phyloP scores from a whole-genome alignment of 92 coral and sea anemone genomes.

The Zoanthus sociatus region DNA sequence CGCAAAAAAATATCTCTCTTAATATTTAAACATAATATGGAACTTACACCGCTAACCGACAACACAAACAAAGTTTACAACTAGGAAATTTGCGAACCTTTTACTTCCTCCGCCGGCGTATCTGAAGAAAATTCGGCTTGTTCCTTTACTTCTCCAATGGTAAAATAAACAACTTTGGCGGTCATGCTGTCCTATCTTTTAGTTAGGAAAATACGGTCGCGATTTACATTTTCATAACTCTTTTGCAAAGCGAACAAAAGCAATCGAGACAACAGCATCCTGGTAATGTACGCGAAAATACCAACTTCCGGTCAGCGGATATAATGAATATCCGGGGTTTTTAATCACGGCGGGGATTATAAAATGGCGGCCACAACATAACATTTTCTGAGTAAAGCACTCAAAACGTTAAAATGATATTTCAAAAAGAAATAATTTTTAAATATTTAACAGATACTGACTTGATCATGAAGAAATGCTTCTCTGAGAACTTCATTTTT shows the following conservation, averaged over 20 bases:
- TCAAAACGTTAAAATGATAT: neutral
- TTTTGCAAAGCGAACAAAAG: constrained; percentile 5
- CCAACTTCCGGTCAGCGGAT: constrained; percentile 43
- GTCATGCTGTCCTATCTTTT: constrained; percentile 63
- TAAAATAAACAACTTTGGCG: constrained; percentile 84
- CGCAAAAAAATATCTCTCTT: neutral
- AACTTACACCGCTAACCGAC: neutral
- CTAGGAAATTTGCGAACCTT: constrained; percentile 57
- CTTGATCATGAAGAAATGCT: neutral
- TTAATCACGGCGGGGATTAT: neutral
- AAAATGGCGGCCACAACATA: constrained; percentile 6
- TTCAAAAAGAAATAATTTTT: neutral
- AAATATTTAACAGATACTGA: neutral
- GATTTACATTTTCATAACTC: constrained; percentile 54
- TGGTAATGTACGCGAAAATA: neutral
- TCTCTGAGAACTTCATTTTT: neutral
- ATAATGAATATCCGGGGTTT: constrained; percentile 24
- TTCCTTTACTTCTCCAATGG: constrained; percentile 81
- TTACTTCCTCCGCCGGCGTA: constrained; percentile 82
- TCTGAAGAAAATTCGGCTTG: constrained; percentile 85
- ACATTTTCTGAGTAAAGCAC: neutral
- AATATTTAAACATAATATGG: neutral
- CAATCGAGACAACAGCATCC: no score
- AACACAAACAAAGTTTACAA: neutral
- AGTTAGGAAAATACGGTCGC: constrained; percentile 11